Conservation (phyloP, 2,797 vertebrate species). For the Acanthurus tractus region DNA sequence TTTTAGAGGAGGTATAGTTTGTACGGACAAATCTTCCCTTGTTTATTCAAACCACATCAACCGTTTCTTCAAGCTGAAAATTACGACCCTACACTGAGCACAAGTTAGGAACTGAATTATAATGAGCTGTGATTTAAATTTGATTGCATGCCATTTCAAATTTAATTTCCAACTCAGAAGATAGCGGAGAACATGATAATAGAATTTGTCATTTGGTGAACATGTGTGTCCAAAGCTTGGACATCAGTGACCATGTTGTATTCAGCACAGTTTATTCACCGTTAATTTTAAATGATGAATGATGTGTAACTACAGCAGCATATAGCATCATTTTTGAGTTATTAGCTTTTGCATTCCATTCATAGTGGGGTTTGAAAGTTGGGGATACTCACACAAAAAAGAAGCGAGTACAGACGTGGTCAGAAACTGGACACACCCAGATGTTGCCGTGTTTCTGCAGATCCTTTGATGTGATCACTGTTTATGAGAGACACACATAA, state of each 20-base stretch:
- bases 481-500: conserved; percentile 34
- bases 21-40: not conserved
- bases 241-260: conserved; percentile 22
- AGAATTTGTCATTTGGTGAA: conserved; percentile 48
- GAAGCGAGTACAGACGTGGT: conserved; percentile 99
- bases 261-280: conserved; percentile 12
- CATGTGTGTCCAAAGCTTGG: conserved; percentile 20
- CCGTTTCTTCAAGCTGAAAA: conserved; percentile 22
- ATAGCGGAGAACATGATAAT: conserved; percentile 48
- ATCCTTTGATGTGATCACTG: conserved; percentile 99
- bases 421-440: conserved; percentile 99
- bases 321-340: not conserved
- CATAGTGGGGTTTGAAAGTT: not conserved
- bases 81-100: conserved; percentile 23
- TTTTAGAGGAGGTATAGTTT: not conserved
- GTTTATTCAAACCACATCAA: conserved; percentile 12
- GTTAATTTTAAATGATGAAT: conserved; percentile 11
- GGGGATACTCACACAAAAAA: conserved; percentile 96
- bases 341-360: conserved; percentile 7
- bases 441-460: conserved; percentile 99
- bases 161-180: conserved; percentile 41
- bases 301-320: conserved; percentile 8
- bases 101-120: conserved; percentile 31
- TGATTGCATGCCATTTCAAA: conserved; percentile 40
- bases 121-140: conserved; percentile 53